phyloP scores from a whole-genome alignment of 2,113 vertebrate genomes.

The Carettochelys insculpta region DNA sequence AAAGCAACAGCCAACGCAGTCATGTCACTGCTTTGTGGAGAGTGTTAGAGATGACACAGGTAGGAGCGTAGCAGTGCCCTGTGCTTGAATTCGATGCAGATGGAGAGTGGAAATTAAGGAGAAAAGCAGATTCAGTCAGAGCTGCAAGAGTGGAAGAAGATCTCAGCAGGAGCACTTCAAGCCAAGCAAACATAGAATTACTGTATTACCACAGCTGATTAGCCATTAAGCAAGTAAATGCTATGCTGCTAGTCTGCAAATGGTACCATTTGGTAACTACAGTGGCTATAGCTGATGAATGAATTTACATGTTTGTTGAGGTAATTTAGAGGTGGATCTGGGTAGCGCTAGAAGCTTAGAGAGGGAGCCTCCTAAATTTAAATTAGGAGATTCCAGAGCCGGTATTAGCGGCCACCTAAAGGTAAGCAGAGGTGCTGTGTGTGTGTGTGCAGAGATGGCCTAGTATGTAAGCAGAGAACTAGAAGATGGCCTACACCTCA shows the following conservation, averaged over 20 bases:
- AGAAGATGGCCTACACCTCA: rapidly evolving
- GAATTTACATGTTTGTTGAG: not conserved
- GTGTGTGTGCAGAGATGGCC: not conserved
- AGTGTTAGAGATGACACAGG: not conserved
- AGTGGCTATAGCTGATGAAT: rapidly evolving
- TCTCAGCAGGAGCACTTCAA: not conserved
- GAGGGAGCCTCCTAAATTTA: not conserved
- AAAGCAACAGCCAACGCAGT: not conserved
- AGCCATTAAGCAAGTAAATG: rapidly evolving
- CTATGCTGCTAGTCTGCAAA: rapidly evolving
- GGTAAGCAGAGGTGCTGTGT: not conserved
- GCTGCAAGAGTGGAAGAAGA: not conserved
- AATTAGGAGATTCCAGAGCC: not conserved
- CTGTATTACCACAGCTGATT: not conserved
- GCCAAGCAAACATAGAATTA: not conserved
- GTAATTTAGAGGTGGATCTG: rapidly evolving
- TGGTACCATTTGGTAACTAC: not conserved
- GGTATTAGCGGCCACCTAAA: rapidly evolving
- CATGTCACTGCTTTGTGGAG: not conserved
- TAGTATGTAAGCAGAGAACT: slow-evolving; percentile 1
- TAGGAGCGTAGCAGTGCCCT: not conserved
- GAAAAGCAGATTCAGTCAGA: not conserved
- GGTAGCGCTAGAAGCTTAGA: not conserved
- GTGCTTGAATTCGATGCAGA: rapidly evolving
- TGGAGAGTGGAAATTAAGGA: not conserved